Evolutionary conservation across 2,888 invertebrate species (phyloP), one percentile per base, ranked within the genome.

Genomic region (Drosophila borborema): DNA sequence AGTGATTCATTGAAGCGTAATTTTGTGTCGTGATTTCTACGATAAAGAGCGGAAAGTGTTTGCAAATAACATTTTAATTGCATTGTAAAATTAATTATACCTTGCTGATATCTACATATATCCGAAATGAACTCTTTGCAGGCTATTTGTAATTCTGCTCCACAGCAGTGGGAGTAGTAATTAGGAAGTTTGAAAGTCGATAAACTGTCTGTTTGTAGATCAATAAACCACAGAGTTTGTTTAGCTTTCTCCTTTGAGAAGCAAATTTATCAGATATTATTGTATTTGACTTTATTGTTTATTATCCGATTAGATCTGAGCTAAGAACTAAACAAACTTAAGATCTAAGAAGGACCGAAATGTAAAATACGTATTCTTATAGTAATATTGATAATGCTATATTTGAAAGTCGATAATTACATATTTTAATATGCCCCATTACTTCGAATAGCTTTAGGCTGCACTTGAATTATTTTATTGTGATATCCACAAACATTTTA

Each of bases 1-100:
- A 71, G 71, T 76, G 67, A 68, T 75, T 78, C 67, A 76, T 68
- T 75, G 67, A 23, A 41, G 62, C 45, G 64, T 18, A 55, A 53
- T 20, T 68, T 60, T 46, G 18, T 48, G 56, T 59, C 14, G 28
- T 68, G 67, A 80, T 77, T 74, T 38, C n/a, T 31, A 43, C 4
- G 28, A 16, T 16, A 55, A 41, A 43, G 38, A 46, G 58, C 20
- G 20, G 12, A 41, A 49, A 23, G 45, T 34, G 46, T 38, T 18
- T 41, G 38, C 10, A 59, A 61, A 67, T 45, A 45, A 2, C 20
- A 48, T 54, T 64, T 36, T 18, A 45, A 54, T 67, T 73, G 7
- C 16, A 18, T 4, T 38, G 20, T 20, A 41, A 38, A 46, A 54
- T 49, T 14, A 55, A 59, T 41, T 45, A 38, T 28, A 48, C 49